Evolutionary conservation across 2,888 invertebrate species (phyloP).

Genomic region (Clanis bilineata): DNA sequence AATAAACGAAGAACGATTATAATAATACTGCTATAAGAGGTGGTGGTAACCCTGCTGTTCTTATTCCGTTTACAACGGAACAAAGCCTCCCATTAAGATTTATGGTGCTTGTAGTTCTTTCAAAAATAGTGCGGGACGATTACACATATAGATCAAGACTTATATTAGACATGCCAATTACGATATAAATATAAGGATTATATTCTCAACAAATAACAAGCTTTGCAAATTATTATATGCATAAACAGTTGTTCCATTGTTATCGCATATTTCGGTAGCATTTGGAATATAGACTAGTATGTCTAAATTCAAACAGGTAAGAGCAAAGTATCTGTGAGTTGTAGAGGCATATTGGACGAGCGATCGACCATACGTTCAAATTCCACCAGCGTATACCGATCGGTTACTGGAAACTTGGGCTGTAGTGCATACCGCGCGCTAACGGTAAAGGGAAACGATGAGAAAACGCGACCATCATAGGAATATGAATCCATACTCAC

Average conservation of each 20-base stretch:
- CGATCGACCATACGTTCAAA: neutral
- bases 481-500: neutral
- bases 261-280: neutral
- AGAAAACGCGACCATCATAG: neutral
- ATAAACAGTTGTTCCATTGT: neutral
- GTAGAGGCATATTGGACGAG: neutral
- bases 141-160: no score
- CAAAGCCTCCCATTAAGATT: neutral
- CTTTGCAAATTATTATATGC: neutral
- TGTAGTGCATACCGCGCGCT: constrained; percentile 4
- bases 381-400: constrained; percentile 9
- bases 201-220: neutral
- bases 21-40: neutral
- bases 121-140: neutral
- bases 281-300: neutral
- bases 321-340: neutral
- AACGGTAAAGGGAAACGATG: constrained; percentile 12
- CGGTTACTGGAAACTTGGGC: constrained; percentile 2
- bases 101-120: neutral
- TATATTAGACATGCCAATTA: neutral
- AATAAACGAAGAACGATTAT: no score
- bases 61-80: neutral
- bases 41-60: neutral
- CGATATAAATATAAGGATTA: neutral
- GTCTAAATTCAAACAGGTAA: neutral